Percentiles rank a stretch among this genome's conserved stretches.
These are phyloP conservation scores for Andrena flavipes DNA, from an alignment of 2,888 invertebrate genomes.

Conservation along the genomic window DNA sequence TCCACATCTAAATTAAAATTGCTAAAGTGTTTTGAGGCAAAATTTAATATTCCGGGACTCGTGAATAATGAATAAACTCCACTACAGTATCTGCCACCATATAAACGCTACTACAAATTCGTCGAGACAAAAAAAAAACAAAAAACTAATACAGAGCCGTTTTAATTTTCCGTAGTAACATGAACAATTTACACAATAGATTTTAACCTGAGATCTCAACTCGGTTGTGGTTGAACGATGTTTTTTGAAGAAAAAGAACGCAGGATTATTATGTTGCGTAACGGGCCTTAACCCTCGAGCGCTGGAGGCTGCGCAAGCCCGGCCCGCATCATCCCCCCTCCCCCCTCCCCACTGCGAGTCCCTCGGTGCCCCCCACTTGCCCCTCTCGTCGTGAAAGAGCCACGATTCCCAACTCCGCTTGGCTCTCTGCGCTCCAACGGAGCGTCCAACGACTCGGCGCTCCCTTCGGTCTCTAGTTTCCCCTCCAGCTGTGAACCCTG, in stretches of 20 bases:
- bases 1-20: too few relatives aligned
- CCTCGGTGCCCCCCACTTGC: not conserved
- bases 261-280: constrained; percentile 66
- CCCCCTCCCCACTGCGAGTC: not conserved
- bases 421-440: constrained; percentile 63
- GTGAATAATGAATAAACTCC: too few relatives aligned
- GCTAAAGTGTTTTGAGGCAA: too few relatives aligned
- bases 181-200: constrained; percentile 5
- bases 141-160: not conserved
- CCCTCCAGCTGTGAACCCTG: constrained; percentile 54
- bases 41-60: too few relatives aligned
- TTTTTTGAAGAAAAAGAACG: constrained; percentile 47
- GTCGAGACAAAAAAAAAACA: not conserved
- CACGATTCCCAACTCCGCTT: constrained; percentile 55
- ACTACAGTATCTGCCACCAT: not conserved
- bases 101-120: not conserved
- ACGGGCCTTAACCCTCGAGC: constrained; percentile 66
- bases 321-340: constrained; percentile 11
- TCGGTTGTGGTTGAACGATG: constrained; percentile 23
- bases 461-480: constrained; percentile 65
- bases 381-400: constrained; percentile 54
- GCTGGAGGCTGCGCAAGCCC: constrained; percentile 32
- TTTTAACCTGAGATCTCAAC: constrained; percentile 13
- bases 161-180: not conserved
- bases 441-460: constrained; percentile 63